Conservation (phyloP, 2,888 invertebrate genomes). For the Lypha dubia region DNA sequence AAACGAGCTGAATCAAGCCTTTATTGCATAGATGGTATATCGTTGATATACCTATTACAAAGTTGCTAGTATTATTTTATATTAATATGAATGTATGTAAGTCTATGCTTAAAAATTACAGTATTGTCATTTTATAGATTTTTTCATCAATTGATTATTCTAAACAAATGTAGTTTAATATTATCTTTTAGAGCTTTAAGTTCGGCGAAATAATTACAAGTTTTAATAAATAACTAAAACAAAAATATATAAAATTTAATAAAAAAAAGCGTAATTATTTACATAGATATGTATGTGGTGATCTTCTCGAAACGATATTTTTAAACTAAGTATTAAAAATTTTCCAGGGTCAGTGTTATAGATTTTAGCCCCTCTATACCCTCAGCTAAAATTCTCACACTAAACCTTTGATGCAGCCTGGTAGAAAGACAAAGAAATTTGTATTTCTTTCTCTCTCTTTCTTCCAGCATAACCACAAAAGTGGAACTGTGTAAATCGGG, state of each 20-base stretch:
- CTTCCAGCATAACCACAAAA: no score
- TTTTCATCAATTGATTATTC: conserved; percentile 24
- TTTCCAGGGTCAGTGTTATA: no score
- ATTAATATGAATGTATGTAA: conserved; percentile 18
- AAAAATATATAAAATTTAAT: conserved; percentile 27
- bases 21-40: background rate
- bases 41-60: background rate
- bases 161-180: conserved; percentile 41
- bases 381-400: no score
- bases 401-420: no score
- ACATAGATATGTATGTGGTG: no score
- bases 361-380: no score
- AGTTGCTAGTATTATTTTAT: conserved; percentile 20
- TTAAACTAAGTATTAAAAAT: no score
- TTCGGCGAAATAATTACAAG: conserved; percentile 40
- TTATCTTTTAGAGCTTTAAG: conserved; percentile 43
- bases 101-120: conserved; percentile 36
- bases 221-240: conserved; percentile 45
- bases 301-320: no score
- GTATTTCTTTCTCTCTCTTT: no score
- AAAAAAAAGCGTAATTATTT: conserved; percentile 18
- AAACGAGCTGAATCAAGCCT: background rate
- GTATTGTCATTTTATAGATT: conserved; percentile 55
- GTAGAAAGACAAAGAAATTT: no score
- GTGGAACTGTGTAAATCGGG: no score